A percentile compares a stretch with the other conserved stretches of the same genome.
Conservation (phyloP, 2,888 invertebrate species). For the Troides helena region DNA sequence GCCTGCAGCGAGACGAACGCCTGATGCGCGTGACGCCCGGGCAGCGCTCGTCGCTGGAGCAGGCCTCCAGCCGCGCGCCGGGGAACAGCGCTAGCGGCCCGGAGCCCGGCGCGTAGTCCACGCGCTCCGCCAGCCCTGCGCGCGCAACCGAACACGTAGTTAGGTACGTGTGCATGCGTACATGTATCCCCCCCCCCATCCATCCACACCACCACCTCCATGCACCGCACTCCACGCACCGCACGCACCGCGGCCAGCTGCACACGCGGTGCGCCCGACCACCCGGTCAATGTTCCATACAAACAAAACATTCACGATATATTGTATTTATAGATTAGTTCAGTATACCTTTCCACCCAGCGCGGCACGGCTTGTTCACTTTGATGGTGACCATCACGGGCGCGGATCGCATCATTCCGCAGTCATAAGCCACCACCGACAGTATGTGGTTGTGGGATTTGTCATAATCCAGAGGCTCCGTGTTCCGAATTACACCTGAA, state of each 20-base stretch:
- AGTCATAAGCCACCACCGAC: slow-evolving; percentile 97
- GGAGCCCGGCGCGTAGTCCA: slow-evolving; percentile 92
- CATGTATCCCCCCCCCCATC: too few species aligned
- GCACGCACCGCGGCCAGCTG: too few species aligned
- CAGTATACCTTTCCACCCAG: slow-evolving; percentile 87
- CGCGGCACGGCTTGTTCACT: slow-evolving; percentile 89
- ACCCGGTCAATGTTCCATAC: too few species aligned
- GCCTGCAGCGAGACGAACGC: slow-evolving; percentile 85
- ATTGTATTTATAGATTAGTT: neutral
- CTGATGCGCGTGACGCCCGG: slow-evolving; percentile 84
- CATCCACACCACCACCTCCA: too few species aligned
- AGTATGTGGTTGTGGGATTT: slow-evolving; percentile 97
- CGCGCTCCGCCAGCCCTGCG: slow-evolving; percentile 87
- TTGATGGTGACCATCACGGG: slow-evolving; percentile 98
- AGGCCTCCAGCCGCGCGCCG: slow-evolving; percentile 93
- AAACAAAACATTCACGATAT: too few species aligned
- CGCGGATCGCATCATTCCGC: slow-evolving; percentile 96
- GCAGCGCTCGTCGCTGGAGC: slow-evolving; percentile 92
- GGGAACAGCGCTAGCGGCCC: slow-evolving; percentile 91
- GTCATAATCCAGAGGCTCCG: slow-evolving; percentile 95
- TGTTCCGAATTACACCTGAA: slow-evolving; percentile 92
- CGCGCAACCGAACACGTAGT: too few species aligned
- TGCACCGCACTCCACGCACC: too few species aligned
- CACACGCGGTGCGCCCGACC: too few species aligned
- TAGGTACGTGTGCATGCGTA: too few species aligned